Conservation (phyloP, 2,888 invertebrate genomes). For the Callinectes sapidus region DNA sequence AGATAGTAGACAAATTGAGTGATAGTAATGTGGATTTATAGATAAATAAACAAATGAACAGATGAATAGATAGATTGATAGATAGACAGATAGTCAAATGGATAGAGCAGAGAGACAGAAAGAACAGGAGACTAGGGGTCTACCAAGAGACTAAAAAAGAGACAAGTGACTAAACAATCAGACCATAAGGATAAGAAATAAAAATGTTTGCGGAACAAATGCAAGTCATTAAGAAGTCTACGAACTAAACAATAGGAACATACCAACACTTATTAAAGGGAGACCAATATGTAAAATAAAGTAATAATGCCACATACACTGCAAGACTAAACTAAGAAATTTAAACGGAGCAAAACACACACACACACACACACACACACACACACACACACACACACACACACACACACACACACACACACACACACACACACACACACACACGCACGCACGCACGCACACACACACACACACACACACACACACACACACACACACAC, state of each 20-base stretch:
- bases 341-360: not conserved
- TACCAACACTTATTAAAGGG: constrained; percentile 6
- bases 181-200: not conserved
- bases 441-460: constrained; percentile 6
- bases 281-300: not conserved
- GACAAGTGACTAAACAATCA: constrained; percentile 5
- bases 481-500: constrained; percentile 10
- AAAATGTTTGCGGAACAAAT: not conserved
- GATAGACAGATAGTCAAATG: not conserved
- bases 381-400: not conserved
- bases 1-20: not conserved
- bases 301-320: constrained; percentile 20
- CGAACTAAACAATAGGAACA: not conserved
- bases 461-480: constrained; percentile 15
- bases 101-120: not conserved
- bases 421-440: constrained; percentile 25
- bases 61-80: not conserved
- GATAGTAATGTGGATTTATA: not conserved
- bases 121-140: not conserved
- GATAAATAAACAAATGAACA: not conserved
- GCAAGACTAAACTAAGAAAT: constrained; percentile 1
- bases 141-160: not conserved
- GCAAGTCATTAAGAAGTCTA: not conserved
- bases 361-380: constrained; percentile 9
- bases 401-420: constrained; percentile 14